A percentile compares a stretch with the other conserved stretches of the same genome.
Conservation (phyloP, 2,888 invertebrate species). For the Spisula solida region DNA sequence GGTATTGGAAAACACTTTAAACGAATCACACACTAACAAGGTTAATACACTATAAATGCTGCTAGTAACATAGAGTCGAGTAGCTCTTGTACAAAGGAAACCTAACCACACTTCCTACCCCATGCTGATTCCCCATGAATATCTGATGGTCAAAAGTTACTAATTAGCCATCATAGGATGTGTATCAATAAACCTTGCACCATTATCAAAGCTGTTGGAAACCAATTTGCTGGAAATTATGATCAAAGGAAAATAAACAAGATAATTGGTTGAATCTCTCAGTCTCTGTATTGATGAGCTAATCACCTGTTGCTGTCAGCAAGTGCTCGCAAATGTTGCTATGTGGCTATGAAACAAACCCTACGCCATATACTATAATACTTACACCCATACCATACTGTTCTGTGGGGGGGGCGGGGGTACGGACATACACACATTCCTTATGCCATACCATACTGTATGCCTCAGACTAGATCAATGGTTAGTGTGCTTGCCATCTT, state of each 20-base stretch:
- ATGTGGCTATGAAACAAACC: not conserved
- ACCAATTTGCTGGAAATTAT: conserved; percentile 58
- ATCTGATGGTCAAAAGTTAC: conserved; percentile 27
- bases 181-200: conserved; percentile 40
- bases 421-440: no score
- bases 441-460: no score
- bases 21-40: not conserved
- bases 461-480: no score
- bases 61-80: not conserved
- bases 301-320: conserved; percentile 16
- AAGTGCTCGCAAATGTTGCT: not conserved
- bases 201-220: conserved; percentile 49
- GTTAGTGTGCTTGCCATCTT: no score
- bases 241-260: conserved; percentile 54
- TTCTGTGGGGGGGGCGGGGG: not conserved
- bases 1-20: no score
- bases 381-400: not conserved
- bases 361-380: not conserved
- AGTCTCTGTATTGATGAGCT: not conserved
- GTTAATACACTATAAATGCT: not conserved
- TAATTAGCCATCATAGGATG: conserved; percentile 31
- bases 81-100: not conserved
- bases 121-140: conserved; percentile 3
- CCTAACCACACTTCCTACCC: not conserved
- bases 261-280: conserved; percentile 22